Base-by-base conservation (phyloP, 2,797 vertebrate genomes). In the Intellagama lesueurii region DNA sequence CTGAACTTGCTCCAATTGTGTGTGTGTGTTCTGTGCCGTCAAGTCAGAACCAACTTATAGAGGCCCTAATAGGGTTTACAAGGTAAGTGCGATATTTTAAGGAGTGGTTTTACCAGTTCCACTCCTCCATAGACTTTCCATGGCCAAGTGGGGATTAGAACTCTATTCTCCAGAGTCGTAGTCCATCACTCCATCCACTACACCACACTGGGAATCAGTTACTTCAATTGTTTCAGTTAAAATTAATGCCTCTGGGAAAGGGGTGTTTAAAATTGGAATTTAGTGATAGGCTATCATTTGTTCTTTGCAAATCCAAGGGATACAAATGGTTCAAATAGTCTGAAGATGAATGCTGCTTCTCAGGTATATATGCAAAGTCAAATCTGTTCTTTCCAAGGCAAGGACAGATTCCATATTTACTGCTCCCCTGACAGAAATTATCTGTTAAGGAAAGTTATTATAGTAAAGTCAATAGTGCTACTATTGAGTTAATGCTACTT, bases 391-490 rank as follows among this genome's bases (percentile, higher is more conserved):
- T 69, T 79, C 22, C 75, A 78, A 86, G 35, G 64, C 28, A 78
- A 78, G 73, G 40, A 26, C 75, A 77, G 16, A 30, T 79, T 49
- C 60, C 60, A 69, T 86, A 78, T 68, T 86, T 69, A 69, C 60
- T 68, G 19, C 44, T 72, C 5, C 4, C 30, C 19, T 79, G 64
- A 44, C 44, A 68, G 28, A 86, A 86, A 68, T 56, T 88, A 93
- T 87, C 73, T 90, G 91, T 0, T 19, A 64, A 68, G 52, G 16
- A 64, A 92, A 60, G 24, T 26, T 92, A 85, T 17, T 92, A 87
- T 19, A 6, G 17, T 92, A 92, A 93, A 90, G 90, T 92, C 72
- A 87, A 79, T 91, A 91, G 52, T 7, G 32, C 88, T 88, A 76
- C 30, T 87, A 69, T 7, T 32, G 40, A 87, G 49, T 79, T 87